Conservation (phyloP, 2,113 vertebrate species). For the Tricholaema leucomelas region DNA sequence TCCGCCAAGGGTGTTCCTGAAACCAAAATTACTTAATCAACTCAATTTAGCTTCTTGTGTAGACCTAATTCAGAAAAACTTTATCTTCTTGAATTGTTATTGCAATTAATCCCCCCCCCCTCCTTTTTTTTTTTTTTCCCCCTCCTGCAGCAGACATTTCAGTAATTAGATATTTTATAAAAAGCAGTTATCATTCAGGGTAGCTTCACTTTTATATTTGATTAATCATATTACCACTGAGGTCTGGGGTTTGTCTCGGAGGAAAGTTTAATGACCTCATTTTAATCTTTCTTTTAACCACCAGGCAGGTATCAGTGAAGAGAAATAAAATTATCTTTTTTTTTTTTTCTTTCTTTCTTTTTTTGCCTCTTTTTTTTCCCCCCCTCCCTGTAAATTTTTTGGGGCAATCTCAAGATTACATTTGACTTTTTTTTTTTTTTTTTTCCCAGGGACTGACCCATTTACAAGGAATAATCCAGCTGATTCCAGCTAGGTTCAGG, state of each 20-base stretch:
- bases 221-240: constrained; percentile 72
- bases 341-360: not conserved
- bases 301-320: constrained; percentile 63
- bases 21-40: constrained; percentile 75
- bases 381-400: too few relatives aligned
- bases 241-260: constrained; percentile 67
- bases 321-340: constrained; percentile 59
- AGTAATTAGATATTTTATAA: constrained; percentile 74
- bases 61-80: constrained; percentile 69
- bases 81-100: constrained; percentile 75
- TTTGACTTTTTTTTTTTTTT: not conserved
- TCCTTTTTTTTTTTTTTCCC: not conserved
- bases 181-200: constrained; percentile 70
- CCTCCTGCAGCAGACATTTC: constrained; percentile 58
- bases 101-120: constrained; percentile 67
- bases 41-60: constrained; percentile 71
- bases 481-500: constrained; percentile 46
- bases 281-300: constrained; percentile 69
- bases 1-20: constrained; percentile 61
- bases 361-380: not conserved
- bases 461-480: constrained; percentile 16
- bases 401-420: constrained; percentile 31
- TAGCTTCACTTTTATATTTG: constrained; percentile 71
- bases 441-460: not conserved
- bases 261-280: constrained; percentile 75